phyloP scores from a whole-genome alignment of 2,113 vertebrate species.

The Triplophysa siluroides region DNA sequence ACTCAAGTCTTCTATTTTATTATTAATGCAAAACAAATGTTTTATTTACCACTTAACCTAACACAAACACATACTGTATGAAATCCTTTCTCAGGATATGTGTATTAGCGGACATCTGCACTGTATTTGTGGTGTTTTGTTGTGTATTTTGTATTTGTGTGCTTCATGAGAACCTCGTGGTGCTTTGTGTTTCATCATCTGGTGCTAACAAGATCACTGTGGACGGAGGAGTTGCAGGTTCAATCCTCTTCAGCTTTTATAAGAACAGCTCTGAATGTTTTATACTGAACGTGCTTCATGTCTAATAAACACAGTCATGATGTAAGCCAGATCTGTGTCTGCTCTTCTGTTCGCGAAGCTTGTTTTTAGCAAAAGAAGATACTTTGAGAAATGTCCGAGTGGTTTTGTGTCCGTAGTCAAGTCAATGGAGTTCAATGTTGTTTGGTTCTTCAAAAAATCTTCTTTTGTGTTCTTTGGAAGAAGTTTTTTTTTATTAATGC shows the following conservation, averaged over 20 bases:
- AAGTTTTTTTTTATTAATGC: no score
- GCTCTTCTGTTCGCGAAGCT: not conserved
- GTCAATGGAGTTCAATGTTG: no score
- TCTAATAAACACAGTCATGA: constrained; percentile 55
- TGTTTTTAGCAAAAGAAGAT: not conserved
- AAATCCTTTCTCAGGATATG: not conserved
- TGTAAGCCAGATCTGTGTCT: not conserved
- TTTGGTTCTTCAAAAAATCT: no score
- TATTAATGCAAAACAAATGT: not conserved
- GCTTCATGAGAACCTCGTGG: not conserved
- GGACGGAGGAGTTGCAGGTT: constrained; percentile 74
- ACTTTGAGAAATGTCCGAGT: no score
- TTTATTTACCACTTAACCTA: not conserved
- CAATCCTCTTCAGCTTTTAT: constrained; percentile 71
- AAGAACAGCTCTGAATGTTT: constrained; percentile 50
- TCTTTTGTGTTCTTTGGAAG: no score
- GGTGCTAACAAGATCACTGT: constrained; percentile 14
- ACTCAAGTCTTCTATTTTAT: not conserved
- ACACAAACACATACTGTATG: not conserved
- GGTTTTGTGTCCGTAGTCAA: no score
- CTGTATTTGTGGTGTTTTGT: constrained; percentile 15
- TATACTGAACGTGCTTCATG: constrained; percentile 35
- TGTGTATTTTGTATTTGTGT: not conserved
- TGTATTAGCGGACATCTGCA: constrained; percentile 3
- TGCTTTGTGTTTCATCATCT: constrained; percentile 5